Percentiles rank a stretch among this genome's conserved stretches.
Evolutionary conservation across 2,113 vertebrate species (phyloP).

Genomic region (Oriolus oriolus): DNA sequence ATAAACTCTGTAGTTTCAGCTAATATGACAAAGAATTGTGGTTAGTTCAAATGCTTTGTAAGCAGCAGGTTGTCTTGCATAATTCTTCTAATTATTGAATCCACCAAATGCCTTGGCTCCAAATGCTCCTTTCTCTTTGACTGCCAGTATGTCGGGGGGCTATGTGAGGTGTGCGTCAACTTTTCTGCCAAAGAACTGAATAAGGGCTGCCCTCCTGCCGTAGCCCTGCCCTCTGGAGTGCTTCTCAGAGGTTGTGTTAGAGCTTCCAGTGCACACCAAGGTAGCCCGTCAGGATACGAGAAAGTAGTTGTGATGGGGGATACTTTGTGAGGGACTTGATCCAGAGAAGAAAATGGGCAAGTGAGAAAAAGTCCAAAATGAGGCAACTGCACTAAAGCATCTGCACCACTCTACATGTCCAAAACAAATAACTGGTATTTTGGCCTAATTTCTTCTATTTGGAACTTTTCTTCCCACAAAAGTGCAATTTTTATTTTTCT

Average conservation of each 20-base stretch:
- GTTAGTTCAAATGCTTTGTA: background rate
- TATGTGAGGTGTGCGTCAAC: background rate
- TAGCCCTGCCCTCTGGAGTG: background rate
- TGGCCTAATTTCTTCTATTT: background rate
- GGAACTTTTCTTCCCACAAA: background rate
- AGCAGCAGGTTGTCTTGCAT: background rate
- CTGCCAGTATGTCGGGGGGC: fast-evolving
- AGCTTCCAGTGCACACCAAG: background rate
- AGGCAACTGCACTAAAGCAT: background rate
- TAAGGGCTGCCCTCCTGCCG: background rate
- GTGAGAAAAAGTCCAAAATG: background rate
- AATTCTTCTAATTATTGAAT: background rate
- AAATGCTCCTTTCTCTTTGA: background rate
- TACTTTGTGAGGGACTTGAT: background rate
- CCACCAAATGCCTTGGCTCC: background rate
- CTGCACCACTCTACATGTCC: background rate
- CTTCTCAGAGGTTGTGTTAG: background rate
- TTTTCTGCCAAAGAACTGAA: background rate
- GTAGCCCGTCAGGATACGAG: background rate
- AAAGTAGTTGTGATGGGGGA: background rate
- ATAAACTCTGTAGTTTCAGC: background rate
- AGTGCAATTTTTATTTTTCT: background rate
- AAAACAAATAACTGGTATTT: background rate
- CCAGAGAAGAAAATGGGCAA: background rate
- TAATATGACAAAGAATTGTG: background rate